Percentiles rank a stretch among this genome's conserved stretches.
Evolutionary conservation across 1,140 invertebrate species (phyloP).

Genomic region (Dreissena polymorpha): DNA sequence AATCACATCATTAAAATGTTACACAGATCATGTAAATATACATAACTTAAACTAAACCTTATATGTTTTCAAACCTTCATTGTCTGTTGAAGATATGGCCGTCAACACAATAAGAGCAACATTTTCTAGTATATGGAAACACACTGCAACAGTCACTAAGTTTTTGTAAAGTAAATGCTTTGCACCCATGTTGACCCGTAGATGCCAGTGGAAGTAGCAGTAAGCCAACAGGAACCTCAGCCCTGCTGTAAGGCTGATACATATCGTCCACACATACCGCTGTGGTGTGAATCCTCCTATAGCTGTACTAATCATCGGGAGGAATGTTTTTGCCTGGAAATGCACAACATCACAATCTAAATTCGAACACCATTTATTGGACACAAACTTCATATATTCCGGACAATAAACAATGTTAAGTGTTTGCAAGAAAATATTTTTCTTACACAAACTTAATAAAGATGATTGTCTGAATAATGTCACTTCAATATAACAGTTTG

Average conservation of each 20-base stretch:
- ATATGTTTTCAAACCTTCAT: slow-evolving; percentile 86
- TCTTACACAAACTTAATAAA: no score
- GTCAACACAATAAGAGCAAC: slow-evolving; percentile 90
- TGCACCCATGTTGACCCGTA: slow-evolving; percentile 76
- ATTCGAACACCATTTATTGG: no score
- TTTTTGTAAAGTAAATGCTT: slow-evolving; percentile 80
- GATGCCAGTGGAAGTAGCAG: slow-evolving; percentile 86
- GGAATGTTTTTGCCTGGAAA: slow-evolving; percentile 88
- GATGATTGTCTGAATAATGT: no score
- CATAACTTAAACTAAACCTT: not conserved
- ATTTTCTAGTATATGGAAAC: slow-evolving; percentile 91
- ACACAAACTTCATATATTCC: no score
- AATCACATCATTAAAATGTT: no score
- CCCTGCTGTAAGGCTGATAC: slow-evolving; percentile 92
- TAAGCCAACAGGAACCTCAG: slow-evolving; percentile 89
- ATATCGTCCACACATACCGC: slow-evolving; percentile 93
- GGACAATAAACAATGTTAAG: no score
- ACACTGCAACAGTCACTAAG: slow-evolving; percentile 84
- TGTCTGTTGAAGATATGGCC: slow-evolving; percentile 91
- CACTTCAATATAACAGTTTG: no score
- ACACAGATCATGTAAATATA: not conserved
- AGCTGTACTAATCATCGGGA: slow-evolving; percentile 95
- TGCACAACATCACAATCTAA: no score
- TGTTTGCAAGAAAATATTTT: no score
- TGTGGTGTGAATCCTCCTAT: slow-evolving; percentile 95